These are phyloP conservation scores for Rallus limicola DNA, from an alignment of 2,113 vertebrate species.

Conservation along the genomic window DNA sequence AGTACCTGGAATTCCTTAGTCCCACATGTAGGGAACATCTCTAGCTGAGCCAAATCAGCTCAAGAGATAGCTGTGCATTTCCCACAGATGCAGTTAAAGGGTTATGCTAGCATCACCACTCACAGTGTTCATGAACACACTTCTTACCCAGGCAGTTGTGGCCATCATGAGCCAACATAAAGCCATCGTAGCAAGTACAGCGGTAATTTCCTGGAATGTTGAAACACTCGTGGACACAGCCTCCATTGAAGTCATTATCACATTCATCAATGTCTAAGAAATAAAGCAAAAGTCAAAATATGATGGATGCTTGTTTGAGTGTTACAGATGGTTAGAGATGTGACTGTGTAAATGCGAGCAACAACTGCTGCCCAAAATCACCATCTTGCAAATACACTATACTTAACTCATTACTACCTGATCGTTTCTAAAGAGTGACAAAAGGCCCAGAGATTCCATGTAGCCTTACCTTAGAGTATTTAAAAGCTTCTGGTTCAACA, in stretches of 20 bases:
- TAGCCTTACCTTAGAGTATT: not conserved
- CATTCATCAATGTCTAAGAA: slow-evolving; percentile 93
- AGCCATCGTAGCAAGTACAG: slow-evolving; percentile 96
- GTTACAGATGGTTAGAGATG: slow-evolving; percentile 10
- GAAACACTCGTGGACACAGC: slow-evolving; percentile 96
- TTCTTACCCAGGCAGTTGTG: slow-evolving; percentile 97
- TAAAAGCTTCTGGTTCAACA: not conserved
- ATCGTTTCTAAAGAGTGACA: not conserved
- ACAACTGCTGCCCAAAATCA: not conserved
- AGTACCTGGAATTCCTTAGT: not conserved
- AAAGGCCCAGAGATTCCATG: not conserved
- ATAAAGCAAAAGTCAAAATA: slow-evolving; percentile 66
- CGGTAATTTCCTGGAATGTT: slow-evolving; percentile 98
- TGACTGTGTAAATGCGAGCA: not conserved
- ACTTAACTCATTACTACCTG: not conserved
- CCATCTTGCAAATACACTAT: slow-evolving; percentile 8
- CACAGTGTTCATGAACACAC: not conserved
- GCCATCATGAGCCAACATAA: slow-evolving; percentile 93
- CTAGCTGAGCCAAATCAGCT: not conserved
- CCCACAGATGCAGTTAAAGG: not conserved
- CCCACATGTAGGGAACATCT: not conserved
- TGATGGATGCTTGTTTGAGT: slow-evolving; percentile 44
- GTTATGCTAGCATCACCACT: not conserved
- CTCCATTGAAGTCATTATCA: slow-evolving; percentile 90
- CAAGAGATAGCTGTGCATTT: fast-evolving